A percentile compares a stretch with the other conserved stretches of the same genome.
phyloP scores from a whole-genome alignment of 2,888 invertebrate species.

The Dolomedes plantarius region DNA sequence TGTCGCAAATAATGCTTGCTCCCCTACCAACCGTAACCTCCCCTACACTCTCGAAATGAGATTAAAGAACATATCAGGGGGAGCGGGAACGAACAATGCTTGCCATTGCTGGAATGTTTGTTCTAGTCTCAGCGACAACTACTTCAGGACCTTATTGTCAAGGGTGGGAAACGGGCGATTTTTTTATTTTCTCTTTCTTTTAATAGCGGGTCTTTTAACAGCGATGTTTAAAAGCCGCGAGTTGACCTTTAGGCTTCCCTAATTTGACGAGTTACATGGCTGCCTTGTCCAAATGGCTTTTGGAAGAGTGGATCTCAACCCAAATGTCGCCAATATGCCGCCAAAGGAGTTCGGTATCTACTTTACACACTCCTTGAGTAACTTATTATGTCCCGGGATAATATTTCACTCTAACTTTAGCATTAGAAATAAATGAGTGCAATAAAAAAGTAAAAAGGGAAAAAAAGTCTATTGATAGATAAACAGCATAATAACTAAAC shows the following conservation, averaged over 20 bases:
- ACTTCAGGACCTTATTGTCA: constrained; percentile 60
- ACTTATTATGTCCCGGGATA: too few relatives aligned
- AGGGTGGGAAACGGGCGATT: background rate
- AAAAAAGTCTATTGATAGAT: too few relatives aligned
- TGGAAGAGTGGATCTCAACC: background rate
- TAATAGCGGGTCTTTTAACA: constrained; percentile 29
- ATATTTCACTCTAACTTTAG: too few relatives aligned
- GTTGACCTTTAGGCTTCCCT: constrained; percentile 57
- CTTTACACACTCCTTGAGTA: too few relatives aligned
- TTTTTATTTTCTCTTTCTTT: background rate
- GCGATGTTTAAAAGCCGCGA: constrained; percentile 59
- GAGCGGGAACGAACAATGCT: constrained; percentile 26
- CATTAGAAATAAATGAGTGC: too few relatives aligned
- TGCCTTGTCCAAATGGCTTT: constrained; percentile 14
- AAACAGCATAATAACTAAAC: too few relatives aligned
- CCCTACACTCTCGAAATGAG: constrained; percentile 9
- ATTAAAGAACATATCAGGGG: constrained; percentile 18
- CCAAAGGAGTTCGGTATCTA: too few relatives aligned
- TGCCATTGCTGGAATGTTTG: constrained; percentile 60
- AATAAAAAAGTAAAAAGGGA: too few relatives aligned
- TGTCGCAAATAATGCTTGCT: constrained; percentile 43
- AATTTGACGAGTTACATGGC: constrained; percentile 30
- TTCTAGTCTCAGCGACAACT: constrained; percentile 63
- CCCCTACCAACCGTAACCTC: background rate
- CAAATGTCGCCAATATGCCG: constrained; percentile 45